phyloP scores from a whole-genome alignment of 2,888 invertebrate genomes.

The Chirona hameri region DNA sequence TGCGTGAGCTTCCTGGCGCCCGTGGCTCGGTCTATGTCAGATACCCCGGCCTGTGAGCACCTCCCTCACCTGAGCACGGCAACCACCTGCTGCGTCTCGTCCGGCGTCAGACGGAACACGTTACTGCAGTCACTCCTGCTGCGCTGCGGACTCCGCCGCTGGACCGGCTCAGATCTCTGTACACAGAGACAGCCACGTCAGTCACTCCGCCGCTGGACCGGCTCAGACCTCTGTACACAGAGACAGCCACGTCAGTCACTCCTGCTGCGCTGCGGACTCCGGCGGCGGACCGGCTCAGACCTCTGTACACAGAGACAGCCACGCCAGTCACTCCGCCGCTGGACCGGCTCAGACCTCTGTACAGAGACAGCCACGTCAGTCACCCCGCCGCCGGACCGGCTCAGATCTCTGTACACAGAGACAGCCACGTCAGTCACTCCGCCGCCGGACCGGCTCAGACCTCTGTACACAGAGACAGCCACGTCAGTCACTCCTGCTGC shows the following conservation, averaged over 20 bases:
- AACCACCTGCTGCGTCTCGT: neutral
- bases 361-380: no score
- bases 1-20: no score
- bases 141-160: neutral
- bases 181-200: no score
- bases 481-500: neutral
- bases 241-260: neutral
- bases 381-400: neutral
- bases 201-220: neutral
- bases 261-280: neutral
- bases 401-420: neutral
- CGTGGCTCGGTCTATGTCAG: no score
- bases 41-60: conserved; percentile 12
- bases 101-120: neutral
- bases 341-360: neutral
- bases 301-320: neutral
- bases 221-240: neutral
- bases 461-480: neutral
- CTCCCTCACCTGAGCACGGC: conserved; percentile 36
- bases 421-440: no score
- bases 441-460: neutral
- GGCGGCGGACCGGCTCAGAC: neutral
- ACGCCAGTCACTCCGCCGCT: neutral
- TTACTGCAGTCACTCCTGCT: neutral
- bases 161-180: neutral